These are phyloP conservation scores for Orthosia gracilis DNA, from an alignment of 2,888 invertebrate species.

Conservation along the genomic window DNA sequence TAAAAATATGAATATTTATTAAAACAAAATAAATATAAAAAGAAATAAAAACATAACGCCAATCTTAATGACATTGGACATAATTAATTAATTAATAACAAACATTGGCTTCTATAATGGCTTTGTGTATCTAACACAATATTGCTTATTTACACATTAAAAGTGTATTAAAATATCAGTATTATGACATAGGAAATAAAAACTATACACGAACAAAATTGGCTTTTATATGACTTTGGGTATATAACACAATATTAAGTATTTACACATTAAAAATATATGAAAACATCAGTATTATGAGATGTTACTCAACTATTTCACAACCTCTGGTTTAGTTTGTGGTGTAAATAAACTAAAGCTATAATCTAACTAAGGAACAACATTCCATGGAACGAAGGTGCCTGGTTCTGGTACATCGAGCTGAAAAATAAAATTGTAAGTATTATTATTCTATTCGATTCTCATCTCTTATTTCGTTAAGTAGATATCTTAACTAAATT, in stretches of 20 bases:
- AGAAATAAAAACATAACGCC: background rate
- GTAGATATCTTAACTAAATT: background rate
- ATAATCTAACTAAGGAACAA: conserved; percentile 82
- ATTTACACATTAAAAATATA: conserved; percentile 17
- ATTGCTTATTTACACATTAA: conserved; percentile 8
- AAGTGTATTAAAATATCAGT: conserved; percentile 22
- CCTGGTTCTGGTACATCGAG: conserved; percentile 89
- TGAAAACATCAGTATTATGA: conserved; percentile 14
- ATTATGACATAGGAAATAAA: conserved; percentile 21
- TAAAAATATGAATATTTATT: background rate
- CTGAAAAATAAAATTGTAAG: conserved; percentile 83
- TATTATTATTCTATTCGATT: background rate
- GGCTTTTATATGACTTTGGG: background rate
- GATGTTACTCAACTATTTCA: conserved; percentile 48
- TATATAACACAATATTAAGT: conserved; percentile 13
- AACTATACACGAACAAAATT: conserved; percentile 23
- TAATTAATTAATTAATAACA: too few species aligned
- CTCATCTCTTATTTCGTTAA: too few species aligned
- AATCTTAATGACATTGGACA: conserved; percentile 17
- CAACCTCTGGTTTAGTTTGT: conserved; percentile 48
- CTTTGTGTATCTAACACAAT: conserved; percentile 8
- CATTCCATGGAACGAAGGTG: conserved; percentile 93
- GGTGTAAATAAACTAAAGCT: conserved; percentile 70
- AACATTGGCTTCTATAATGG: conserved; percentile 18
- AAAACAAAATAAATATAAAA: conserved; percentile 26